Conservation (phyloP, 2,888 invertebrate genomes). For the Trachelus iudaicus region DNA sequence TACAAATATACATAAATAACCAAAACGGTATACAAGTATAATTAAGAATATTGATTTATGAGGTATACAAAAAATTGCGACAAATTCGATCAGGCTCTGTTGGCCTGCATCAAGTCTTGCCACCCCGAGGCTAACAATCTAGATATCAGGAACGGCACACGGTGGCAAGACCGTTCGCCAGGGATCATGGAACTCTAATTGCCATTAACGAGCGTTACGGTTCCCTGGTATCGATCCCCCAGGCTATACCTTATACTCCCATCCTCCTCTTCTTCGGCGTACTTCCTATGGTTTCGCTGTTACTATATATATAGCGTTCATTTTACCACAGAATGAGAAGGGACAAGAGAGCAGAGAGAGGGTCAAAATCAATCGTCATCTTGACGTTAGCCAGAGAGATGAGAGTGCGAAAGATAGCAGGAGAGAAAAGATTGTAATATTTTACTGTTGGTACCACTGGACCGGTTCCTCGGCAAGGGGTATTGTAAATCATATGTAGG, state of each 20-base stretch:
- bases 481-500: constrained; percentile 51
- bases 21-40: not conserved
- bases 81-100: not conserved
- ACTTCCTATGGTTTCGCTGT: not conserved
- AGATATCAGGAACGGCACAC: not conserved
- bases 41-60: not conserved
- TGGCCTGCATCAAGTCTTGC: not conserved
- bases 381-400: not conserved
- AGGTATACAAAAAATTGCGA: not conserved
- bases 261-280: not conserved
- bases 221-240: not conserved
- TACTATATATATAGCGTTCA: not conserved
- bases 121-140: not conserved
- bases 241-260: not conserved
- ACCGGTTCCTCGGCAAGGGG: constrained; percentile 42
- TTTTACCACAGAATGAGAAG: no score
- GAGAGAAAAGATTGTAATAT: not conserved
- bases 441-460: constrained; percentile 14
- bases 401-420: not conserved
- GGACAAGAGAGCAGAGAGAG: not conserved
- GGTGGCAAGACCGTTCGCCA: not conserved
- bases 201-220: not conserved
- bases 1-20: not conserved
- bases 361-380: not conserved
- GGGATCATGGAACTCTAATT: not conserved